Evolutionary conservation across 2,888 invertebrate species (phyloP).

Genomic region (Microchrysa polita): DNA sequence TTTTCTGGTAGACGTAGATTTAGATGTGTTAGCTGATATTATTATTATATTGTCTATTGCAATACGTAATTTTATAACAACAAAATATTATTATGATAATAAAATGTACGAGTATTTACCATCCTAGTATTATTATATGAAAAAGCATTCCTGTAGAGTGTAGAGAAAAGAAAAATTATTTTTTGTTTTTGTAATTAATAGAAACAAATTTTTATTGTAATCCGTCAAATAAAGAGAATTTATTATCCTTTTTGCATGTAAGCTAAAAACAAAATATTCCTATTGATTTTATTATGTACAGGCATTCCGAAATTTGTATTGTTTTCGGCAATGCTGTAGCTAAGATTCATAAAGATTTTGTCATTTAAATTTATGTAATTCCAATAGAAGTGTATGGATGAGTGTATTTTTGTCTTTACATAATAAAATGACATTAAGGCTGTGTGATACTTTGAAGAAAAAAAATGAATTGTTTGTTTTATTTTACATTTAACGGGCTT

Average conservation of each 20-base stretch:
- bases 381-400: constrained; percentile 18
- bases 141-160: background rate
- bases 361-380: background rate
- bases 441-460: constrained; percentile 51
- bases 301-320: constrained; percentile 1
- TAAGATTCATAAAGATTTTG: background rate
- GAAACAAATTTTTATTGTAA: constrained; percentile 3
- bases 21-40: background rate
- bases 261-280: constrained; percentile 11
- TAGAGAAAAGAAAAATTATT: background rate
- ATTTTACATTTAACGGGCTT: no score
- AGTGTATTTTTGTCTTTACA: constrained; percentile 36
- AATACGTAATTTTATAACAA: constrained; percentile 29
- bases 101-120: constrained; percentile 1
- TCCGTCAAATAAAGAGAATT: constrained; percentile 6
- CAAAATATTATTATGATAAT: background rate
- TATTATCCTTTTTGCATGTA: constrained; percentile 13
- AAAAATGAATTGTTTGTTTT: background rate
- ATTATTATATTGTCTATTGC: constrained; percentile 18
- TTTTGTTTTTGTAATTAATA: no score
- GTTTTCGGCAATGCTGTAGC: background rate
- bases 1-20: constrained; percentile 7
- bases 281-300: constrained; percentile 34
- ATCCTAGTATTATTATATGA: constrained; percentile 32
- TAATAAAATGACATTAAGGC: constrained; percentile 54